Evolutionary conservation across 2,888 invertebrate genomes (phyloP), one percentile per base, ranked within the genome.

Genomic region (Cyclophora punctaria): DNA sequence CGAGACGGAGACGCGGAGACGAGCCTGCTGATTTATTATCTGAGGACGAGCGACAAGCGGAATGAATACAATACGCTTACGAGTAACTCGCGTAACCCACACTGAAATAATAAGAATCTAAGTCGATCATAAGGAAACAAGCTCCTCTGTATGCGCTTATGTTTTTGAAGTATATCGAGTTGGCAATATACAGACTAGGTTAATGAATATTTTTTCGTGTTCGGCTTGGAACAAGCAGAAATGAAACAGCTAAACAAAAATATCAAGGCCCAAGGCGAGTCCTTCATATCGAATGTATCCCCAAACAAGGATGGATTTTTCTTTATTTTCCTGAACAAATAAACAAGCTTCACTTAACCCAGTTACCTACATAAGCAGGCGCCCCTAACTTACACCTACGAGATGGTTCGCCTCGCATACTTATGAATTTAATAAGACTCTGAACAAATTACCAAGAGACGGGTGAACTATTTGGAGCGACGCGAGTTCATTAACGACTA

Each of bases 401-500:
- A 58, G 58, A 59, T 57, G 59, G 55, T 64, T 61, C 61, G 67
- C 66, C 62, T 64, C 71, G 78, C 75, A 77, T 78, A 78, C 78
- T 82, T 79, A 80, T 77, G 79, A 81, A 80, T 82, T 80, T 79
- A 82, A 83, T 80, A 80, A 83, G 79, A 71, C 71, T 67, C 63
- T 64, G 75, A 80, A 80, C 78, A 78, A 81, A 80, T 80, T 79
- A 81, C 72, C 66, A 57, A 63, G 65, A 60, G 65, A 65, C 67
- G 65, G 64, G 66, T 64, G 64, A 70, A 70, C 69, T 71, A 72
- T 63, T 63, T 59, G 66, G 57, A 67, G 67, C 67, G 65, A 63
- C 58, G 44, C 41, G 55, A 52, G 50, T 59, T 61, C 57, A 57
- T 59, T 61, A 55, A 52, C 52, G 57, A 56, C 49, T 53, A 47